A percentile compares a stretch with the other conserved stretches of the same genome.
Evolutionary conservation across 1,140 invertebrate genomes (phyloP).

Genomic region (Paraescarpia echinospica): DNA sequence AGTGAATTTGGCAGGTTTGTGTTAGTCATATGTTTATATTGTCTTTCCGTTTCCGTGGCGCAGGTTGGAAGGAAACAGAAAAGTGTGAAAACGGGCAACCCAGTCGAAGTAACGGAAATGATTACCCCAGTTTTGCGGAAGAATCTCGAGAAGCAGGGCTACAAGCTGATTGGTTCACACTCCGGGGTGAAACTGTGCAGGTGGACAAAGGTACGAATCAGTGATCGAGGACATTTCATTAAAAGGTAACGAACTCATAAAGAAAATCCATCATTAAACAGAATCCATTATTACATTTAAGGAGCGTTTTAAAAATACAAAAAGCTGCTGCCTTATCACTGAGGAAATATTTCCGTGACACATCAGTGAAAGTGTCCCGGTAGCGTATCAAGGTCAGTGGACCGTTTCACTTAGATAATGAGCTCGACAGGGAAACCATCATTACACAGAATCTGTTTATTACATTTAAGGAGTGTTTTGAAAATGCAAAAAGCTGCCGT

Average conservation of each 20-base stretch:
- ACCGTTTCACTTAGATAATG: too few species aligned
- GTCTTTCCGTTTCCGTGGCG: not conserved
- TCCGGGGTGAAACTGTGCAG: constrained; percentile 70
- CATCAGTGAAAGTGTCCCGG: too few species aligned
- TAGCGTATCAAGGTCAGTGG: not conserved
- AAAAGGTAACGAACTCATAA: too few species aligned
- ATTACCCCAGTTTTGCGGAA: constrained; percentile 64
- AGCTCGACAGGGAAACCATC: not conserved
- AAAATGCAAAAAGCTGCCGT: not conserved
- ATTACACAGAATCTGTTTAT: not conserved
- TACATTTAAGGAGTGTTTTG: not conserved
- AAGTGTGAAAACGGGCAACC: constrained; percentile 22
- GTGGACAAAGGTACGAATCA: constrained; percentile 65
- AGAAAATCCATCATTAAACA: not conserved
- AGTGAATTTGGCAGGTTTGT: not conserved
- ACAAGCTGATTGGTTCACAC: constrained; percentile 67
- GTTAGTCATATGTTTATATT: constrained; percentile 13
- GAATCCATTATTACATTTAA: not conserved
- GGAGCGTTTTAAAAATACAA: not conserved
- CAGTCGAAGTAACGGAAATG: constrained; percentile 62
- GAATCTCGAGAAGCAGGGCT: constrained; percentile 68
- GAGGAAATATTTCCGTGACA: not conserved
- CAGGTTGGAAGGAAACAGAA: constrained; percentile 18
- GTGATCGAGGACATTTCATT: not conserved
- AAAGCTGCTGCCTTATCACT: not conserved